Evolutionary conservation across 1,140 invertebrate genomes (phyloP), one percentile per base, ranked within the genome.

Genomic region (Paracyclopina nana): DNA sequence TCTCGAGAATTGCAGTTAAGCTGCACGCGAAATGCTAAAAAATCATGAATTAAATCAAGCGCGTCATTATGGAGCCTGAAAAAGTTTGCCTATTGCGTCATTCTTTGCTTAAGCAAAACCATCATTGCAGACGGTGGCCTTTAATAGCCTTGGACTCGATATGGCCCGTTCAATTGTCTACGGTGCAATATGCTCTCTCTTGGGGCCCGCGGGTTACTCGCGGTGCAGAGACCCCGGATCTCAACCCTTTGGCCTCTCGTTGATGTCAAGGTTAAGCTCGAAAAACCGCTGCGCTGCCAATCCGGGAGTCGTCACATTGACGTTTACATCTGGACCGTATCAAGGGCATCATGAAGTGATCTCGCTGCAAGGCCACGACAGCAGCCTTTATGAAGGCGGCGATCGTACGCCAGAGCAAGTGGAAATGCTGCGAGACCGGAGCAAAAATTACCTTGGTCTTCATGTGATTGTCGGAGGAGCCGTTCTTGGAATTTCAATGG

Each of bases 391-490:
- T n/a, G 18, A 44, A 22, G 42, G 18, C 25, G 40, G 50, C 2
- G 50, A 52, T 20, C 12, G 50, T n/a, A 50, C 16, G 12, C 50
- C 50, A 16, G 50, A 52, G 38, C 50, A 52, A 29, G 40, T 52
- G 24, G 50, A 52, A 25, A 46, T 52, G n/a, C 40, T 52, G 5
- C 34, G 50, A 44, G 50, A 52, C 9, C 12, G 50, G 22, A 52
- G 50, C 28, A 52, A 44, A 38, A n/a, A 27, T 9, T 52, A 24
- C 20, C 27, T 52, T 12, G 50, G 38, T 29, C 20, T 52, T 14
- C 50, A 52, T 25, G 16, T 25, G 11, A 52, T 52, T 9, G 22
- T 52, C 18, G 50, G 50, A 46, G 50, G 38, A 4, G 22, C 22
- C 9, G 27, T 52, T 28, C 34, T 52, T 1, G 50, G 50, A 16